Evolutionary conservation across 2,888 invertebrate genomes (phyloP).

Genomic region (Ophion ventricosus): DNA sequence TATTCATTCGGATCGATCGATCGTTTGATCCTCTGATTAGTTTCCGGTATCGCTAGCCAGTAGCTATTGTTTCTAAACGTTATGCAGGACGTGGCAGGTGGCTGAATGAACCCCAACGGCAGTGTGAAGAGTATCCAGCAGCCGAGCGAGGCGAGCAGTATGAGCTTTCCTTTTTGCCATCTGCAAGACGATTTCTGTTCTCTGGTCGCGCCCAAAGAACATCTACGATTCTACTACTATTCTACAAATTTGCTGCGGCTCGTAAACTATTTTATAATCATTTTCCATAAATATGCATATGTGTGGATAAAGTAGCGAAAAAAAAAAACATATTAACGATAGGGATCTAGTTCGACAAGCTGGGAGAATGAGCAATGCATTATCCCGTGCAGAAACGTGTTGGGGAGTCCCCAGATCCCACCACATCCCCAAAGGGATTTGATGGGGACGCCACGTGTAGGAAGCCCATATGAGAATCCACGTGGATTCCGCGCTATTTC

Average conservation of each 20-base stretch:
- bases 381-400: too few species aligned
- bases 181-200: conserved; percentile 80
- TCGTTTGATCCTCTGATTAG: conserved; percentile 83
- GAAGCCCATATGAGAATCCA: too few species aligned
- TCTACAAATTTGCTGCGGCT: conserved; percentile 63
- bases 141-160: conserved; percentile 94
- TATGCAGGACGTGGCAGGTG: conserved; percentile 96
- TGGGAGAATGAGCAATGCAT: not conserved
- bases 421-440: too few species aligned
- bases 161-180: conserved; percentile 93
- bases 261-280: conserved; percentile 35
- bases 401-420: too few species aligned
- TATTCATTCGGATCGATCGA: conserved; percentile 79
- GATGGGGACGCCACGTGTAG: too few species aligned
- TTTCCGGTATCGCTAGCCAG: conserved; percentile 86
- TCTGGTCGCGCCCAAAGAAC: conserved; percentile 71
- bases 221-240: conserved; percentile 68
- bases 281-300: conserved; percentile 9
- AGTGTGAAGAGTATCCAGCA: conserved; percentile 99
- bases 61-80: conserved; percentile 86
- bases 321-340: not conserved
- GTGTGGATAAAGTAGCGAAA: not conserved
- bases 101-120: conserved; percentile 97
- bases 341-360: not conserved
- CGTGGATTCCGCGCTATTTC: too few species aligned